Evolutionary conservation across 35 echinoderm and acorn worm genomes (phyloP), one percentile per base, ranked within the genome.

Genomic region (Hemicentrotus pulcherrimus): DNA sequence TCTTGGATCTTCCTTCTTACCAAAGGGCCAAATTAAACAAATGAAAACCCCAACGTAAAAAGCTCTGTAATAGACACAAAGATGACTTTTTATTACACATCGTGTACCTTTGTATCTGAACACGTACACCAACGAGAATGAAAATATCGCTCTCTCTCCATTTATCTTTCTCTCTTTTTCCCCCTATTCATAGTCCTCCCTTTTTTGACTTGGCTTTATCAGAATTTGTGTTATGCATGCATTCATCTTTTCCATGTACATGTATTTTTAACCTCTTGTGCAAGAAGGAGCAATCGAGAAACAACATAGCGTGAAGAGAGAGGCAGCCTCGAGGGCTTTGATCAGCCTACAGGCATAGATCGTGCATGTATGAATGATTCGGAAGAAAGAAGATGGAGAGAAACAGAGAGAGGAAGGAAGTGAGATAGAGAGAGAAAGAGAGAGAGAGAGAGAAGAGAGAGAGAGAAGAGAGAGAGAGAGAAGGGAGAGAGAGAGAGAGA

Each of bases 181-280:
- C 24, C 65, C 28, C 65, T 78, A 78, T 78, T 78, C 65, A 78
- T 90, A 18, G 7, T 90, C 24, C 32, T 41, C 31, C 10, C 19
- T 13, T 90, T 90, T 41, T 19, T 90, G 65, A 78, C 65, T 78
- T 78, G 65, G 88, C 88, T 90, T 33, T 47, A 41, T 90, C 32
- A 90, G 46, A 47, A 33, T 45, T 45, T 47, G 32, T 47, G 14
- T 90, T 47, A 90, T 33, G 88, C 31, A 32, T 90, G 88, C 88
- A 90, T 90, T 90, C 88, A 90, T 41, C 88, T 90, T 47, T 90
- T 45, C 13, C 88, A 90, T 90, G 88, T 45, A 90, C 88, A 90
- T 90, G 88, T 47, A 90, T 90, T 90, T 90, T 90, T 90, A 90
- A 90, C 88, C 88, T 90, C 46, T 90, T 90, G 88, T 90, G 5